A percentile compares a stretch with the other conserved stretches of the same genome.
Conservation (phyloP, 2,888 invertebrate species). For the Oxytorus armatus region DNA sequence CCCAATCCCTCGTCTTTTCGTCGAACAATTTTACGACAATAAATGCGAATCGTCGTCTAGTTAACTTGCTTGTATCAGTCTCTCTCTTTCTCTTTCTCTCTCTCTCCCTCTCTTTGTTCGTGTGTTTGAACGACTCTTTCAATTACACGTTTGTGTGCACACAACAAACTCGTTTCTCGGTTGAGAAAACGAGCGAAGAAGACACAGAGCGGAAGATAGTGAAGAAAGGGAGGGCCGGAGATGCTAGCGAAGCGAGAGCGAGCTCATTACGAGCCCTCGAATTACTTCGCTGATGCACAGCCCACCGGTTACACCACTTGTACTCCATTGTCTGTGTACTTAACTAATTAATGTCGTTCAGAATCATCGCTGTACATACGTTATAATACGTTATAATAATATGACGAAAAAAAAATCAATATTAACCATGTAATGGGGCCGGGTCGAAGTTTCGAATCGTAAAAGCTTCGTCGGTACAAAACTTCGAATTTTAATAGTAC, state of each 20-base stretch:
- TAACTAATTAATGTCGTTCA: conserved; percentile 45
- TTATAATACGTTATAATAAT: neutral
- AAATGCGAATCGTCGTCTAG: neutral
- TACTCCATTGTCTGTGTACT: conserved; percentile 44
- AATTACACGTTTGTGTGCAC: conserved; percentile 51
- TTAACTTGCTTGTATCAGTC: neutral
- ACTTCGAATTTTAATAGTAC: no score
- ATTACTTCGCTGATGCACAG: conserved; percentile 54
- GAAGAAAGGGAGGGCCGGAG: conserved; percentile 33
- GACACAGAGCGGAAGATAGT: conserved; percentile 48
- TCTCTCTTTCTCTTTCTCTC: no score
- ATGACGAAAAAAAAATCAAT: no score
- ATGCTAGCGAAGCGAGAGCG: conserved; percentile 21
- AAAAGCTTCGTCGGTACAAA: no score
- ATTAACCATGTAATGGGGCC: no score
- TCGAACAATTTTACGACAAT: neutral
- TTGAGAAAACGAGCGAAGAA: neutral
- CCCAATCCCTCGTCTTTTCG: neutral
- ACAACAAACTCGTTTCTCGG: conserved; percentile 42
- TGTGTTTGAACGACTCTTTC: conserved; percentile 24
- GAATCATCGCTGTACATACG: conserved; percentile 25
- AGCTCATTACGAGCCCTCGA: conserved; percentile 61
- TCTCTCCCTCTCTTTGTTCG: no score
- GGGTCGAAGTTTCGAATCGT: no score
- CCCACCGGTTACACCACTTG: conserved; percentile 6